Evolutionary conservation across 1,140 invertebrate species (phyloP).

Genomic region (Diabrotica virgifera): DNA sequence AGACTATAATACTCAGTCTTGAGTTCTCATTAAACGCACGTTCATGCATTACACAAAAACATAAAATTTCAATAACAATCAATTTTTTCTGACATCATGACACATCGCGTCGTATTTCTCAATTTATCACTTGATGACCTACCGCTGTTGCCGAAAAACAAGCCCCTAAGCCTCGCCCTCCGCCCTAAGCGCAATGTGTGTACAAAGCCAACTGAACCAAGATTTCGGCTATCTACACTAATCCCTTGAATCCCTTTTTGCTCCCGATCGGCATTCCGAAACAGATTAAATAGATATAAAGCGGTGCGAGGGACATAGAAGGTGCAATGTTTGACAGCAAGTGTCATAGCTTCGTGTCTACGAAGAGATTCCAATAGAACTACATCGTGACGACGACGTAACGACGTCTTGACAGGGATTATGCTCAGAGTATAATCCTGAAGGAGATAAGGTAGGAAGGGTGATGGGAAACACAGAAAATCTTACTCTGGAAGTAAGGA

Average conservation of each 20-base stretch:
- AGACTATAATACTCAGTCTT: too few relatives aligned
- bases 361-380: background rate
- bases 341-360: background rate
- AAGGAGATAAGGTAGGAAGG: background rate
- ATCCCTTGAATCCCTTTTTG: background rate
- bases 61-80: too few relatives aligned
- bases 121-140: too few relatives aligned
- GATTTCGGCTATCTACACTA: slow-evolving; percentile 2
- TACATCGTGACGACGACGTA: background rate
- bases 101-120: too few relatives aligned
- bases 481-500: too few relatives aligned
- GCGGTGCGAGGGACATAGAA: background rate
- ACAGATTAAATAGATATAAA: background rate
- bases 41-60: too few relatives aligned
- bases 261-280: background rate
- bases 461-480: too few relatives aligned
- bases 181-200: background rate
- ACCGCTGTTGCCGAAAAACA: too few relatives aligned
- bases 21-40: too few relatives aligned
- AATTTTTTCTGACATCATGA: too few relatives aligned
- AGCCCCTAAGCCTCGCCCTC: too few relatives aligned
- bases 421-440: background rate
- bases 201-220: background rate
- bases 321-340: background rate
- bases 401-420: background rate